These are phyloP conservation scores for Seira ritae DNA, from an alignment of 2,888 invertebrate genomes.

Conservation along the genomic window DNA sequence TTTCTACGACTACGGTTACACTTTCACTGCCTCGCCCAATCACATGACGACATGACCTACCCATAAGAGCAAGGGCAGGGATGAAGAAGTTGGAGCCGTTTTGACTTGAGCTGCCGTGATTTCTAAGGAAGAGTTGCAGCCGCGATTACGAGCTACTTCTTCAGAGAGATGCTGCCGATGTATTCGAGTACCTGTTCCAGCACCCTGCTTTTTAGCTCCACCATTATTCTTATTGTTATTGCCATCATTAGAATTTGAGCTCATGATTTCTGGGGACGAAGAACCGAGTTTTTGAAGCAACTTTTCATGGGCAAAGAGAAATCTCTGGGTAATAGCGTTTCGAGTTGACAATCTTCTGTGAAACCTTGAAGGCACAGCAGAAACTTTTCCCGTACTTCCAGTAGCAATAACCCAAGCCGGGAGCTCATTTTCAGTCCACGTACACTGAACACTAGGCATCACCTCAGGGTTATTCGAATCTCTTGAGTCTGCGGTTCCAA, in stretches of 20 bases:
- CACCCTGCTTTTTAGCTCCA: too few species aligned
- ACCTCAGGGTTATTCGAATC: neutral
- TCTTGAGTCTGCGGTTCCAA: neutral
- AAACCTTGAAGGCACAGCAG: neutral
- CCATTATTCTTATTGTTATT: constrained; percentile 17
- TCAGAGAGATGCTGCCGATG: constrained; percentile 7
- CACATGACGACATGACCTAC: too few species aligned
- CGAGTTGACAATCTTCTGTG: constrained; percentile 37
- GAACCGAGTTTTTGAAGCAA: constrained; percentile 32
- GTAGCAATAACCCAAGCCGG: constrained; percentile 28
- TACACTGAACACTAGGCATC: neutral
- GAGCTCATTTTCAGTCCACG: constrained; percentile 30
- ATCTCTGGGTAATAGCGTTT: constrained; percentile 58
- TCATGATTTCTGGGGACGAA: constrained; percentile 19
- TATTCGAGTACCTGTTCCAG: neutral
- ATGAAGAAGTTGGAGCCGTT: neutral
- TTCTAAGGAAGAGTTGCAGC: neutral
- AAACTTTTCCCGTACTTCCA: neutral
- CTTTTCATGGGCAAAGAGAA: constrained; percentile 55
- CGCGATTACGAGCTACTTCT: neutral
- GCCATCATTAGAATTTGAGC: constrained; percentile 16
- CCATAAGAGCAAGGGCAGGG: constrained; percentile 38
- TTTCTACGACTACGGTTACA: too few species aligned
- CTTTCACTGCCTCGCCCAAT: too few species aligned
- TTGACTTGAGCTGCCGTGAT: neutral